Conservation (phyloP, 2,888 invertebrate species). For the Perdita meconis region DNA sequence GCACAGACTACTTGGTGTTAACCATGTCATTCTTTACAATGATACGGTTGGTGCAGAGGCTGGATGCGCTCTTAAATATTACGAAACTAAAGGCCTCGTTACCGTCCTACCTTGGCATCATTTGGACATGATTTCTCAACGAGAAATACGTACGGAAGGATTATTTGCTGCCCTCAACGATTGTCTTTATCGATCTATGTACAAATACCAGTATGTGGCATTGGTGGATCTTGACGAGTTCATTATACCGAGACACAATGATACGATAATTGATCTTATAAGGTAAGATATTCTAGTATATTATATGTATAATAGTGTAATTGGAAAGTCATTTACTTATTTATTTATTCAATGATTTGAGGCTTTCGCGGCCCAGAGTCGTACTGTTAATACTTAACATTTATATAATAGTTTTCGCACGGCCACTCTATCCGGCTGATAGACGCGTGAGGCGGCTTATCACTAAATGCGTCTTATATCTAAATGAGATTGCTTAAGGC, state of each 20-base stretch:
- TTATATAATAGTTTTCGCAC: too few relatives aligned
- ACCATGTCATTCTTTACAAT: conserved; percentile 96
- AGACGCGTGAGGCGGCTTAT: too few relatives aligned
- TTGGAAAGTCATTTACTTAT: too few relatives aligned
- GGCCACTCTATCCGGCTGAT: too few relatives aligned
- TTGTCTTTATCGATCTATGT: conserved; percentile 96
- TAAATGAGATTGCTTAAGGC: too few relatives aligned
- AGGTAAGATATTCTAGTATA: conserved; percentile 84
- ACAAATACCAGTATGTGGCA: conserved; percentile 91
- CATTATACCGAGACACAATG: conserved; percentile 92
- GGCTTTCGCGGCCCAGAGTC: too few relatives aligned
- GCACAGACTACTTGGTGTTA: conserved; percentile 92
- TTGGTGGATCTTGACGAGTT: conserved; percentile 96
- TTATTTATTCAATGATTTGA: too few relatives aligned
- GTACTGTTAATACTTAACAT: too few relatives aligned
- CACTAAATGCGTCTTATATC: too few relatives aligned
- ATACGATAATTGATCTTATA: conserved; percentile 90
- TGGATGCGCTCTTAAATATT: conserved; percentile 90
- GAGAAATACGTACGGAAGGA: conserved; percentile 96
- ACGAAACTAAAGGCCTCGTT: conserved; percentile 87
- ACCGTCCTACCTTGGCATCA: conserved; percentile 92
- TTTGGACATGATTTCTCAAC: conserved; percentile 93
- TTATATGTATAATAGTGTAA: too few relatives aligned
- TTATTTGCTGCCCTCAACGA: conserved; percentile 96
- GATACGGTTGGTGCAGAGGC: conserved; percentile 93